These are phyloP conservation scores for Trachurus trachurus DNA, from an alignment of 2,797 vertebrate genomes.

Conservation along the genomic window DNA sequence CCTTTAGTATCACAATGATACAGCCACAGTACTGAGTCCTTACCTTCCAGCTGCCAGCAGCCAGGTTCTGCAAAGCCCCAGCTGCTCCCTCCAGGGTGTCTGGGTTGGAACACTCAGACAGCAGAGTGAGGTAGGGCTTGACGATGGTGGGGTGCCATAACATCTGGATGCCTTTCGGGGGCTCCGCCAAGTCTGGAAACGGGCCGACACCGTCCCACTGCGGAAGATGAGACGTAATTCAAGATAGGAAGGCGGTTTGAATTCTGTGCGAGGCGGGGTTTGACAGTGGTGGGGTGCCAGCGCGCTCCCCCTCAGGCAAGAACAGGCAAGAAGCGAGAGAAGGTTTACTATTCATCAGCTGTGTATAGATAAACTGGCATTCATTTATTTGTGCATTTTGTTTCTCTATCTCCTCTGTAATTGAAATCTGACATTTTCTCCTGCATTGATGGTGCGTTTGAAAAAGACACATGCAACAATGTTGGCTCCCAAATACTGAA, in stretches of 20 bases:
- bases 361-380: constrained; percentile 46
- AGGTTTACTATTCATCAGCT: constrained; percentile 55
- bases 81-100: constrained; percentile 99
- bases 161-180: constrained; percentile 99
- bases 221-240: constrained; percentile 61
- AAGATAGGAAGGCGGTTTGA: constrained; percentile 47
- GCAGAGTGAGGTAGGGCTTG: constrained; percentile 99
- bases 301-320: constrained; percentile 38
- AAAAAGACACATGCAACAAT: neutral
- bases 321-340: constrained; percentile 24
- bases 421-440: constrained; percentile 57
- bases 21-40: constrained; percentile 16
- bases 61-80: constrained; percentile 97
- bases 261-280: constrained; percentile 48
- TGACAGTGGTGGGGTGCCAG: constrained; percentile 44
- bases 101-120: constrained; percentile 99
- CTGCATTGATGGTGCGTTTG: constrained; percentile 19
- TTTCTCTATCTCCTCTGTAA: constrained; percentile 44
- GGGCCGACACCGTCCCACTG: constrained; percentile 99
- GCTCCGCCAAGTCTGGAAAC: constrained; percentile 95
- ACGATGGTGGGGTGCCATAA: constrained; percentile 99
- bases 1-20: constrained; percentile 37
- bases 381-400: constrained; percentile 44
- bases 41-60: constrained; percentile 99
- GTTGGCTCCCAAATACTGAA: neutral